phyloP scores from a whole-genome alignment of 2,797 vertebrate species.

The Sebastes melanostomus region DNA sequence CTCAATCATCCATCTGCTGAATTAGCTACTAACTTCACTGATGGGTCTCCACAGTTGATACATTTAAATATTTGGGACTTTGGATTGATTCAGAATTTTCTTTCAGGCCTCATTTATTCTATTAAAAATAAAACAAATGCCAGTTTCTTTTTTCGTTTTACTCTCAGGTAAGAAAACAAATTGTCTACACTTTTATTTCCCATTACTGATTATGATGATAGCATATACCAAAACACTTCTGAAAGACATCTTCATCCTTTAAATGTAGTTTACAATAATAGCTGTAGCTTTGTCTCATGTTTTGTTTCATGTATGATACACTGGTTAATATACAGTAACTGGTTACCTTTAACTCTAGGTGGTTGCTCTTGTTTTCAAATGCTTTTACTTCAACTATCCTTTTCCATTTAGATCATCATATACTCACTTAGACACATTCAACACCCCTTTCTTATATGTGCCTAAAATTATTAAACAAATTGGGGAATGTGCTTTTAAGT shows the following conservation, averaged over 20 bases:
- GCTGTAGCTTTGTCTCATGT: neutral
- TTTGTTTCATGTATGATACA: too few species aligned
- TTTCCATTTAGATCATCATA: too few species aligned
- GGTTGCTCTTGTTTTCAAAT: too few species aligned
- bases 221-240: neutral
- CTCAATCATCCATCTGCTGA: neutral
- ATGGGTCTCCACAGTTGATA: neutral
- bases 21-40: neutral
- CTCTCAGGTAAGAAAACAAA: neutral
- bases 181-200: neutral
- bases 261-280: neutral
- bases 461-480: neutral
- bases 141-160: neutral
- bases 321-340: too few species aligned
- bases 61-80: neutral
- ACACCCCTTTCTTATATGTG: too few species aligned
- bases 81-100: neutral
- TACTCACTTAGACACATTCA: too few species aligned
- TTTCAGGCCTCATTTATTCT: neutral
- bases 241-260: neutral
- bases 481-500: neutral
- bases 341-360: too few species aligned
- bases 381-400: too few species aligned
- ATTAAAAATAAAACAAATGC: neutral
- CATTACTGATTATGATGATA: neutral